A percentile compares a stretch with the other conserved stretches of the same genome.
Evolutionary conservation across 2,797 vertebrate genomes (phyloP).

Genomic region (Xenops minutus): DNA sequence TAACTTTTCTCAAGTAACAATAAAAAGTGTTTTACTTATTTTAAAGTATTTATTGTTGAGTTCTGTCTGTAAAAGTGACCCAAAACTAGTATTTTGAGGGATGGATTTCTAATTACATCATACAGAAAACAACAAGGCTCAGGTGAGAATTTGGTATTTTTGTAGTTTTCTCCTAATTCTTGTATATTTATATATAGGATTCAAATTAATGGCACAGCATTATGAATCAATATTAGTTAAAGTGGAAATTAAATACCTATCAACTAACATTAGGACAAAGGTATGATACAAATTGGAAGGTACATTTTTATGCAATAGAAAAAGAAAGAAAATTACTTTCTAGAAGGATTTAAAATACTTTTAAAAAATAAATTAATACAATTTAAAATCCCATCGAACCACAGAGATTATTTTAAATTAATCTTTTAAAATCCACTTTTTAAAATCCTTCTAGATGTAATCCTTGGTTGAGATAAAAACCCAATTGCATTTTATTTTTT

Average conservation of each 20-base stretch:
- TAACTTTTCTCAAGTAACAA: background rate
- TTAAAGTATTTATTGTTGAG: background rate
- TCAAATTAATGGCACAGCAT: background rate
- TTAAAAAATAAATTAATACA: slow-evolving; percentile 41
- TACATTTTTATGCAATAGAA: background rate
- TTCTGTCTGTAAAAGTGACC: background rate
- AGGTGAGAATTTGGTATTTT: background rate
- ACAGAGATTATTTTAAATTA: slow-evolving; percentile 54
- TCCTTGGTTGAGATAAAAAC: slow-evolving; percentile 32
- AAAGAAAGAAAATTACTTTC: slow-evolving; percentile 13
- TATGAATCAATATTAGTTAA: background rate
- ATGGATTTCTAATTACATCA: background rate
- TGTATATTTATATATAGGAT: background rate
- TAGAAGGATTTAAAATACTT: background rate
- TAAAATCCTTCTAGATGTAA: slow-evolving; percentile 55
- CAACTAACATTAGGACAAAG: background rate
- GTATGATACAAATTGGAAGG: background rate
- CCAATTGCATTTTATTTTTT: slow-evolving; percentile 23
- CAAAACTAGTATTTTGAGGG: background rate
- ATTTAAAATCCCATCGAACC: slow-evolving; percentile 31
- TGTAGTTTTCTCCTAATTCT: background rate
- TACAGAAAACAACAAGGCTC: background rate
- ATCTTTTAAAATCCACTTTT: slow-evolving; percentile 63
- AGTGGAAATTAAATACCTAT: background rate
- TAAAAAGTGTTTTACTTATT: background rate